Conservation (phyloP, 2,888 invertebrate species). For the Stenichneumon culpator region DNA sequence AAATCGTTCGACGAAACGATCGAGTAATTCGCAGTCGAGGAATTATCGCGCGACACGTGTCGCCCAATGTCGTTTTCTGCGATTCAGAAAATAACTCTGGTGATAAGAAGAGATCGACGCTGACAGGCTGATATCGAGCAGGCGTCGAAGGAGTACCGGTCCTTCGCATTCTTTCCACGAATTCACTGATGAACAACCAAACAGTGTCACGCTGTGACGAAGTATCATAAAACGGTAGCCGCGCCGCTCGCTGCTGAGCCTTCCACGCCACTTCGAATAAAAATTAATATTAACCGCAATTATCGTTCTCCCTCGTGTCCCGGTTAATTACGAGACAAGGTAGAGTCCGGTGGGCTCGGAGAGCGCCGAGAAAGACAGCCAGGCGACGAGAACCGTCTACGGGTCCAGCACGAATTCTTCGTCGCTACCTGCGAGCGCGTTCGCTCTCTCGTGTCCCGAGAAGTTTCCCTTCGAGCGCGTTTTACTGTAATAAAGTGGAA, state of each 20-base stretch:
- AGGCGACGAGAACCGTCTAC: conserved; percentile 36
- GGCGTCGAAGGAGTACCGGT: not conserved
- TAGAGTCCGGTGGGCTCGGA: conserved; percentile 18
- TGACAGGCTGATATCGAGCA: conserved; percentile 14
- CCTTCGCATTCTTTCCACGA: conserved; percentile 30
- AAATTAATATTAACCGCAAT: conserved; percentile 80
- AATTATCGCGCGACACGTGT: not conserved
- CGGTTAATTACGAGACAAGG: conserved; percentile 58
- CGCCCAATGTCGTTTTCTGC: no score
- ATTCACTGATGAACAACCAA: conserved; percentile 18
- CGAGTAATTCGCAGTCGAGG: not conserved
- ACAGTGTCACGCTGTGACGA: conserved; percentile 48
- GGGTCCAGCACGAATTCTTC: conserved; percentile 57
- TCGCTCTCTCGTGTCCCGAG: conserved; percentile 43
- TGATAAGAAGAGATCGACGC: conserved; percentile 27
- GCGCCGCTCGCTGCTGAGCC: conserved; percentile 56
- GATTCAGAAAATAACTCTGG: conserved; percentile 5
- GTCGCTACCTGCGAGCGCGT: conserved; percentile 48
- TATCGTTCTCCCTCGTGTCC: conserved; percentile 62
- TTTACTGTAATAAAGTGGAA: conserved; percentile 78
- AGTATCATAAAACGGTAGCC: conserved; percentile 70
- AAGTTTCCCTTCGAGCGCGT: conserved; percentile 61
- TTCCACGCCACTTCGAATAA: conserved; percentile 67
- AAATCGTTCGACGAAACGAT: not conserved
- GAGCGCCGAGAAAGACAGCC: conserved; percentile 15